A percentile compares a stretch with the other conserved stretches of the same genome.
phyloP scores from a whole-genome alignment of 2,888 invertebrate species.

The Bursaphelenchus okinawaensis region DNA sequence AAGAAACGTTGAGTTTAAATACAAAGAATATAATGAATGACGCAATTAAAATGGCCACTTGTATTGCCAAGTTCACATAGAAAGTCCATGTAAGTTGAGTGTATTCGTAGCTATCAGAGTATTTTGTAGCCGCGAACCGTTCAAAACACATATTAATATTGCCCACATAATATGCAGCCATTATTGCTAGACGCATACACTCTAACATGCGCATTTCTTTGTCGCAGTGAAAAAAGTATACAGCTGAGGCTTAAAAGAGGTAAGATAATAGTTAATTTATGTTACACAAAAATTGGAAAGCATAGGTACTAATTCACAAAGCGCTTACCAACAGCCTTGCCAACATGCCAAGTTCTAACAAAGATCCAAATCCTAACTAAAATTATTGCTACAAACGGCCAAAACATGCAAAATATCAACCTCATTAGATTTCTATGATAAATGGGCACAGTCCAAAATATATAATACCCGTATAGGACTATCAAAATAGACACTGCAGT shows the following conservation, averaged over 20 bases:
- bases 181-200: background rate
- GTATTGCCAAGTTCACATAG: background rate
- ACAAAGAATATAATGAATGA: too few relatives aligned
- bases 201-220: background rate
- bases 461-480: background rate
- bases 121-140: background rate
- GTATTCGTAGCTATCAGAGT: background rate
- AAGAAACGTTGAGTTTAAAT: too few relatives aligned
- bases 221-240: background rate
- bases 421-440: background rate
- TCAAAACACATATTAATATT: background rate
- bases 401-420: background rate
- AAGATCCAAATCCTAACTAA: background rate
- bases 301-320: too few relatives aligned
- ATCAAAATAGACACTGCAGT: background rate
- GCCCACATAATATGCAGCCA: background rate
- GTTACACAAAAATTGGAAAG: too few relatives aligned
- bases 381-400: background rate
- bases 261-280: too few relatives aligned
- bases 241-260: background rate
- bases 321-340: background rate
- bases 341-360: background rate
- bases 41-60: too few relatives aligned
- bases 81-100: background rate
- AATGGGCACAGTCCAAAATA: background rate